Evolutionary conservation across 2,113 vertebrate species (phyloP).

Genomic region (Columba janthina): DNA sequence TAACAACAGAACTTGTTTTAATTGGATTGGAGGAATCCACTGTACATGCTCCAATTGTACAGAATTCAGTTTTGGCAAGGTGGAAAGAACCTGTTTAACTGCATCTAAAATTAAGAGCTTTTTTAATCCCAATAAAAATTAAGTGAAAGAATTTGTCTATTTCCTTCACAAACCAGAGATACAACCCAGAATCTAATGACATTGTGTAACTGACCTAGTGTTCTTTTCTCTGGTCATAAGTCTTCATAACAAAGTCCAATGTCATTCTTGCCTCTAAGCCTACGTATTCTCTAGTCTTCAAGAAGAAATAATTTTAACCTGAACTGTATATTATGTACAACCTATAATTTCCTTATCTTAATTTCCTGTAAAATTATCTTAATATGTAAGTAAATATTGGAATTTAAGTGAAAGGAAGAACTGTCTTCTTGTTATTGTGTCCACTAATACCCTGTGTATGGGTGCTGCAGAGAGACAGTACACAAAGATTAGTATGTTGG

Average conservation of each 20-base stretch:
- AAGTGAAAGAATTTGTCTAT: not conserved
- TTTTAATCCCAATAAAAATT: constrained; percentile 20
- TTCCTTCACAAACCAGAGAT: not conserved
- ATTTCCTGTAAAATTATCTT: not conserved
- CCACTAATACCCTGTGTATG: fast-evolving
- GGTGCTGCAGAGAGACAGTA: not conserved
- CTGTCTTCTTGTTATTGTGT: not conserved
- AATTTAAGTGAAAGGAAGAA: not conserved
- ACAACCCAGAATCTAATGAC: not conserved
- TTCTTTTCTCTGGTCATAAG: not conserved
- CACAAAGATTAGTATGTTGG: not conserved
- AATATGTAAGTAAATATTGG: not conserved
- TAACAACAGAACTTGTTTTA: not conserved
- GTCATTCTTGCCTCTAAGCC: not conserved
- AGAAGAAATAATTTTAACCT: not conserved
- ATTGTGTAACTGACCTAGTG: not conserved
- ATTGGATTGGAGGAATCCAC: not conserved
- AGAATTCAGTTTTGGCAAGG: not conserved
- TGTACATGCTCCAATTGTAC: fast-evolving
- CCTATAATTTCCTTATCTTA: not conserved
- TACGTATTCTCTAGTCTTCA: fast-evolving
- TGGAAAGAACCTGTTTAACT: not conserved
- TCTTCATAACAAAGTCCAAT: not conserved
- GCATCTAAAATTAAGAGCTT: fast-evolving
- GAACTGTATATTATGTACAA: fast-evolving